Conservation (phyloP, 2,113 vertebrate genomes). For the Neolamprologus devosi region DNA sequence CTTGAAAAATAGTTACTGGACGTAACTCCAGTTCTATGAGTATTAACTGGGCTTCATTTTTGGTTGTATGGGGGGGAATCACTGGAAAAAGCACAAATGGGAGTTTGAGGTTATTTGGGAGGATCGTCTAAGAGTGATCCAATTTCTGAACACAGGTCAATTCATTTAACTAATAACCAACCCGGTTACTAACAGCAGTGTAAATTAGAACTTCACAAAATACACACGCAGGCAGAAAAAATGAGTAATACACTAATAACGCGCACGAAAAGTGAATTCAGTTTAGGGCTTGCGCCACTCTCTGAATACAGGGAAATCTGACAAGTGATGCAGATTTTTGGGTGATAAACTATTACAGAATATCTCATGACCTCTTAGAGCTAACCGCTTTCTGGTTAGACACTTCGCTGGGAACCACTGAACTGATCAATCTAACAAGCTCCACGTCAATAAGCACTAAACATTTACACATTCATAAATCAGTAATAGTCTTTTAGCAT, state of each 20-base stretch:
- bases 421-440: not conserved
- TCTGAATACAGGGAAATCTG: not conserved
- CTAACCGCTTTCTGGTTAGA: not conserved
- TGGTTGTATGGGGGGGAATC: accelerated
- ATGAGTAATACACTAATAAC: not conserved
- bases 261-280: not conserved
- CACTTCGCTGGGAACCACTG: not conserved
- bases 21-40: not conserved
- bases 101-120: not conserved
- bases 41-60: not conserved
- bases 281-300: not conserved
- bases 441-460: not conserved
- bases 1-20: not conserved
- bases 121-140: not conserved
- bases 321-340: not conserved
- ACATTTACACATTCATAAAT: not conserved
- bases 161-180: not conserved
- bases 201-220: not conserved
- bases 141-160: not conserved
- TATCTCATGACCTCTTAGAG: not conserved
- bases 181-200: not conserved
- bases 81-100: not conserved
- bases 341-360: not conserved
- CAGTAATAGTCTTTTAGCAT: not conserved
- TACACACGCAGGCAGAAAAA: not conserved